phyloP scores from a whole-genome alignment of 2,888 invertebrate species.

The Sinodicranocentrus sp. region DNA sequence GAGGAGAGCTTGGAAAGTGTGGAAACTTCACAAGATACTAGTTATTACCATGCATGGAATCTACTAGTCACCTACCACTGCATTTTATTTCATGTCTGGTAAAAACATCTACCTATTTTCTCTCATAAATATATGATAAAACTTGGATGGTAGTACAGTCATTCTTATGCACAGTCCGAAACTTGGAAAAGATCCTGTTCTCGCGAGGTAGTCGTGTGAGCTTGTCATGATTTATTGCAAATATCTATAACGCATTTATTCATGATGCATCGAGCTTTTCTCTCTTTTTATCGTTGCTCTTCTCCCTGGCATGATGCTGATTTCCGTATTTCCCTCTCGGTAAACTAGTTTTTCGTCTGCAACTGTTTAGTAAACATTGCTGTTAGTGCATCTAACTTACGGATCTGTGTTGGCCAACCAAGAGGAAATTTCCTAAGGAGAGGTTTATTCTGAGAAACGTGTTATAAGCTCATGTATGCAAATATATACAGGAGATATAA shows the following conservation, averaged over 20 bases:
- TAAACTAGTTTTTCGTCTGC: slow-evolving; percentile 41
- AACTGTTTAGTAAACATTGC: slow-evolving; percentile 66
- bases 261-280: slow-evolving; percentile 65
- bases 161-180: no score
- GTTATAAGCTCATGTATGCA: slow-evolving; percentile 26
- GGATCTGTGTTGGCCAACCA: slow-evolving; percentile 45
- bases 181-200: no score
- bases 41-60: not conserved
- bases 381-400: slow-evolving; percentile 56
- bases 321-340: slow-evolving; percentile 20
- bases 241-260: slow-evolving; percentile 67
- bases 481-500: slow-evolving; percentile 16
- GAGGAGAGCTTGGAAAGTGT: not conserved
- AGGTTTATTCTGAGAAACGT: no score
- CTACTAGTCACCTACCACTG: not conserved
- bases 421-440: no score
- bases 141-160: no score
- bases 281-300: slow-evolving; percentile 42
- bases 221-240: slow-evolving; percentile 69
- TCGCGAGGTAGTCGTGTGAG: slow-evolving; percentile 39
- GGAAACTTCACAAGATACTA: not conserved
- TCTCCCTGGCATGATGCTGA: slow-evolving; percentile 11
- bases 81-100: not conserved
- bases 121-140: no score
- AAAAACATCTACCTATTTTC: not conserved